Evolutionary conservation across 2,113 vertebrate species (phyloP), one percentile per base, ranked within the genome.

Genomic region (Apeltes quadracus): DNA sequence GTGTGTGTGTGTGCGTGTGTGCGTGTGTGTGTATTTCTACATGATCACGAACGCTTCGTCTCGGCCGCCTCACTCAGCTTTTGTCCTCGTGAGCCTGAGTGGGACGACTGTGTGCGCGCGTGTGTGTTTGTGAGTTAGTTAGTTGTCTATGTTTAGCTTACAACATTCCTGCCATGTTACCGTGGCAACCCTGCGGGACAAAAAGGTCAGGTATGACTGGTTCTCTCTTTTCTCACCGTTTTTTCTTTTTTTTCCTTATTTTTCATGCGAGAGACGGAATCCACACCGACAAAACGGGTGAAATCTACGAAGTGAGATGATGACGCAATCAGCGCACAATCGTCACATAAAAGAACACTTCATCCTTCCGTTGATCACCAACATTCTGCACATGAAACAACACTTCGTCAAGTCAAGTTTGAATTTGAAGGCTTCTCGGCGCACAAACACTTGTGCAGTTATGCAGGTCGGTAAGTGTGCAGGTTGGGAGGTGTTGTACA

Each of bases 161-260:
- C 44, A 69, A n/a, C 58, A 72, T 83, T 74, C 75, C 76, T 77
- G 54, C 57, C 61, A 57, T 58, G 82, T 88, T 83, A 83, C 81
- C 57, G 34, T 85, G 75, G 69, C 61, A 85, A 81, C 78, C 69
- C 56, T 56, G 18, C 1, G 68, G 85, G 65, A 78, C 74, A 34
- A 70, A 51, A 66, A 68, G 81, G 75, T 84, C 72, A 84, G 63
- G 57, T 46, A 9, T 61, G 69, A 70, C 34, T 50, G 51, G 72
- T 64, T 75, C 48, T n/a, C 59, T 22, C 23, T 22, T 44, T 8
- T 1, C 57, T 53, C 61, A 27, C 12, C 34, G 13, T 7, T 53
- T 46, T 38, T 23, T 1, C 32, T 25, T 27, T 23, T 2, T 27
- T 36, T 6, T 25, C 5, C 4, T 55, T 29, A 22, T 50, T 16